Base-by-base conservation (phyloP, 1,140 invertebrate species). In the Solen grandis region DNA sequence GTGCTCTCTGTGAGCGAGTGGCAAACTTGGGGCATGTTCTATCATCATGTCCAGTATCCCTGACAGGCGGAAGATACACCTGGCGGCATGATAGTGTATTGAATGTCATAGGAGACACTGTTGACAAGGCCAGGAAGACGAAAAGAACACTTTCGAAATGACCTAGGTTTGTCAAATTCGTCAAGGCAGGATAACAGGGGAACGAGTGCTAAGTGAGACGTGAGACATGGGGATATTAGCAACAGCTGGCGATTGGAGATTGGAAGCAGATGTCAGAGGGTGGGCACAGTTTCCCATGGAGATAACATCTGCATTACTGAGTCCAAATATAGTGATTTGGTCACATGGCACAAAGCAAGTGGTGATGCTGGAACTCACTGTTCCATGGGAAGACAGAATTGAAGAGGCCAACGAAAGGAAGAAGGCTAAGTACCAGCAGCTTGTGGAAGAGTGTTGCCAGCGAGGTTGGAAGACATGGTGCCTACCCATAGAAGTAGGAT, bases 281-380 rank as follows among this genome's bases (percentile, higher is more conserved):
- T 52, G 41, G n/a, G n/a, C n/a, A n/a, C n/a, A n/a, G n/a, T n/a
- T n/a, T n/a, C n/a, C n/a, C n/a, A n/a, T n/a, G n/a, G 41, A 8
- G 63, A 50, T 74, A 33, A 25, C 13, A 16, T 41, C 31, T 16
- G 79, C 60, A 19, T 59, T 13, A 14, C 35, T 54, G 0, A 35
- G 54, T 16, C 41, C 63, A 65, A 78, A 81, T 57, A 81, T 84
- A 25, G 69, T 77, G 27, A 31, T 84, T 2, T 76, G 77, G 77
- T 63, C 59, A 29, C 33, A 33, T 27, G 52, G 8, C 8, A 63
- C 14, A 0, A 81, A 75, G 41, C 36, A 52, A 19, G 57, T 66
- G 14, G 46, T n/a, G n/a, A n/a, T n/a, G n/a, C n/a, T n/a, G n/a
- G n/a, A n/a, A n/a, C n/a, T n/a, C n/a, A n/a, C n/a, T n/a, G n/a